These are phyloP conservation scores for Polia nebulosa DNA, from an alignment of 2,888 invertebrate genomes.

Conservation along the genomic window DNA sequence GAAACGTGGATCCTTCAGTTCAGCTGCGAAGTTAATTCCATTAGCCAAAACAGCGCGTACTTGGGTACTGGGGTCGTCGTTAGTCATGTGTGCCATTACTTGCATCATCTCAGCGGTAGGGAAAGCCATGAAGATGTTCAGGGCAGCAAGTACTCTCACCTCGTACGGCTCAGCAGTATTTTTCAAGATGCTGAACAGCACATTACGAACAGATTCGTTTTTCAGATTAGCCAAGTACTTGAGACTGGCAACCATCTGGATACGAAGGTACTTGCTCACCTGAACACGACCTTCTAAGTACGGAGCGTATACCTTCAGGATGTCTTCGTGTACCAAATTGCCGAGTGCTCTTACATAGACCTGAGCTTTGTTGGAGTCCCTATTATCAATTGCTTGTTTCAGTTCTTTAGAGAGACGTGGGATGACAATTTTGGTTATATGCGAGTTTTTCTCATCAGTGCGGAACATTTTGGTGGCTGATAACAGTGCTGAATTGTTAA, in stretches of 20 bases:
- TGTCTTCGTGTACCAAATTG: slow-evolving; percentile 91
- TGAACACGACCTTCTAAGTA: slow-evolving; percentile 92
- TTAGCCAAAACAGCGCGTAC: slow-evolving; percentile 93
- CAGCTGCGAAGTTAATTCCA: slow-evolving; percentile 90
- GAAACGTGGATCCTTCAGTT: slow-evolving; percentile 82
- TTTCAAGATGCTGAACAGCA: slow-evolving; percentile 92
- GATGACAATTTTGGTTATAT: slow-evolving; percentile 90
- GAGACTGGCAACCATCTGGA: slow-evolving; percentile 91
- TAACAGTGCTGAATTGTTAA: slow-evolving; percentile 91
- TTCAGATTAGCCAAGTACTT: slow-evolving; percentile 85
- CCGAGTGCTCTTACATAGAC: slow-evolving; percentile 92
- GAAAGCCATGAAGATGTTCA: slow-evolving; percentile 90
- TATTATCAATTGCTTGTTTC: slow-evolving; percentile 88
- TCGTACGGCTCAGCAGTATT: slow-evolving; percentile 92
- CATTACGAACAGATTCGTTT: slow-evolving; percentile 89
- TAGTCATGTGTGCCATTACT: slow-evolving; percentile 93
- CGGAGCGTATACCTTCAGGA: slow-evolving; percentile 92
- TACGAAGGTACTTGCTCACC: slow-evolving; percentile 92
- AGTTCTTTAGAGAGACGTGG: slow-evolving; percentile 91
- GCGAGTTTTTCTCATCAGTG: slow-evolving; percentile 90
- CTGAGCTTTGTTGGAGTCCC: slow-evolving; percentile 90
- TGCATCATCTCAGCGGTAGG: slow-evolving; percentile 92
- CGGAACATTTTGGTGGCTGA: slow-evolving; percentile 91
- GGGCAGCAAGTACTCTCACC: slow-evolving; percentile 92
- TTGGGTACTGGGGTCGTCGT: slow-evolving; percentile 91